phyloP scores from a whole-genome alignment of 1,140 invertebrate genomes.

The Drosophila bocki region DNA sequence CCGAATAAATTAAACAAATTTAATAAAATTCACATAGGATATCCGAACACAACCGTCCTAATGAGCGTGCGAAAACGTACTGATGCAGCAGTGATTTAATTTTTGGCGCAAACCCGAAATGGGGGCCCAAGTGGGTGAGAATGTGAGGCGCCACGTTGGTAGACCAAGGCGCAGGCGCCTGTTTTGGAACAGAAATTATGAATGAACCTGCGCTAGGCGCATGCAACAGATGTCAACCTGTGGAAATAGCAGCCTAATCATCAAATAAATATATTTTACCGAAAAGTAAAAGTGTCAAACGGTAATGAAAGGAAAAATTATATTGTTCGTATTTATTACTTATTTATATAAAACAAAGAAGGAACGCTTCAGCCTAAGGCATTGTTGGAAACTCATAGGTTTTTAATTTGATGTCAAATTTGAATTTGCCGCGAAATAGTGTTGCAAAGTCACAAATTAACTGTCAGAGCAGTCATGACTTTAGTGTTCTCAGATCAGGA shows the following conservation, averaged over 20 bases:
- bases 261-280: not conserved
- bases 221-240: conserved; percentile 65
- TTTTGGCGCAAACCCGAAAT: conserved; percentile 66
- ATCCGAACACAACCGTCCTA: conserved; percentile 36
- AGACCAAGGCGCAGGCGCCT: conserved; percentile 54
- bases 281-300: not conserved
- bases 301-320: not conserved
- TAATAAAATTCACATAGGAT: not conserved
- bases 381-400: not conserved
- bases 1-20: not conserved
- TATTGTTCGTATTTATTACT: not conserved
- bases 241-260: not conserved
- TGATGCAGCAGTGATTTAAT: conserved; percentile 64
- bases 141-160: conserved; percentile 7
- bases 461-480: not conserved
- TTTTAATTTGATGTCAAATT: not conserved
- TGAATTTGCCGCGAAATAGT: conserved; percentile 1
- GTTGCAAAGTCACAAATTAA: not conserved
- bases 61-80: conserved; percentile 70
- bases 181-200: conserved; percentile 50
- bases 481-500: too few species aligned
- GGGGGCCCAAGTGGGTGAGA: not conserved
- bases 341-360: not conserved
- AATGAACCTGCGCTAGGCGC: conserved; percentile 54
- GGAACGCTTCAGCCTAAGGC: not conserved